Conservation (phyloP, 2,113 vertebrate species). For the Columba livia region DNA sequence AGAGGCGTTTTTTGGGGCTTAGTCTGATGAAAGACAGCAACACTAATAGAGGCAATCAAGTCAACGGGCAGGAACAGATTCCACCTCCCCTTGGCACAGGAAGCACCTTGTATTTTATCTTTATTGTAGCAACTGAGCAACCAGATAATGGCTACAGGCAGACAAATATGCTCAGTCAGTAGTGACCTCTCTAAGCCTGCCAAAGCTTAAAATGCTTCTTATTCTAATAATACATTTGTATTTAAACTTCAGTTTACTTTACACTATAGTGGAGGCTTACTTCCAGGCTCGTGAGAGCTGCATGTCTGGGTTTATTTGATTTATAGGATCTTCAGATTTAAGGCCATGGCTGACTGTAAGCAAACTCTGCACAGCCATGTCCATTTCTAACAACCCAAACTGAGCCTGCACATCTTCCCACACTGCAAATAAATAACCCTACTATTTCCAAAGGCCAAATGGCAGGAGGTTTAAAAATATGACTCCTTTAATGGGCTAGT, state of each 20-base stretch:
- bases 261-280: background rate
- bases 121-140: background rate
- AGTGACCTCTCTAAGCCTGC: background rate
- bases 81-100: background rate
- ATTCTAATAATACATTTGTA: background rate
- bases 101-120: background rate
- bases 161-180: background rate
- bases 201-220: background rate
- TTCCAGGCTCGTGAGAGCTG: background rate
- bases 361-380: background rate
- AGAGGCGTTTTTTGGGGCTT: background rate
- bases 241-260: background rate
- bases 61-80: background rate
- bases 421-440: rapidly evolving
- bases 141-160: background rate
- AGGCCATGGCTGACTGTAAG: background rate
- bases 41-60: rapidly evolving
- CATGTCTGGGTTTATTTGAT: background rate
- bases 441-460: background rate
- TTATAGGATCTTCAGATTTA: background rate
- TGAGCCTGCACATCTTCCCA: background rate
- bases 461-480: background rate
- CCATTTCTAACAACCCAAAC: background rate
- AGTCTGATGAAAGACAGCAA: background rate
- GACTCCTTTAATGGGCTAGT: background rate